Evolutionary conservation across 2,888 invertebrate genomes (phyloP).

Genomic region (Nomada ruficornis): DNA sequence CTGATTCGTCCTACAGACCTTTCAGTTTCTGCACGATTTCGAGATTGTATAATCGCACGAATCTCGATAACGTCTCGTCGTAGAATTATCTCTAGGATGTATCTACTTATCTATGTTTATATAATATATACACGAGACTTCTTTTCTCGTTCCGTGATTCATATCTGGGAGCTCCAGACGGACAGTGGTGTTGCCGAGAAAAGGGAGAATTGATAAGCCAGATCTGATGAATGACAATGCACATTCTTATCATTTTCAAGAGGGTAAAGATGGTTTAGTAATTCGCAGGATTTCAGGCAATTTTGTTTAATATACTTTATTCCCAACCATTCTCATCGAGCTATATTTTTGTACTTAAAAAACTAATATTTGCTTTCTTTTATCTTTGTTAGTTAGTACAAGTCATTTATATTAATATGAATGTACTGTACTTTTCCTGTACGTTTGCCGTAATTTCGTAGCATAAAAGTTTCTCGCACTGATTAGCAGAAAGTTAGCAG

Average conservation of each 20-base stretch:
- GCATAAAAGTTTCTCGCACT: conserved; percentile 26
- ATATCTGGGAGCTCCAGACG: background rate
- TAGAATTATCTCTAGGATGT: background rate
- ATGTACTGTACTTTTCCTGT: background rate
- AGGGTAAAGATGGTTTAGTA: too few species aligned
- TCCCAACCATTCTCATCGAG: too few species aligned
- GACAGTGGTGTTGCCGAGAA: background rate
- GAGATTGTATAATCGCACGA: too few species aligned
- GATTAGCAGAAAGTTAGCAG: conserved; percentile 32
- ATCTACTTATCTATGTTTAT: background rate
- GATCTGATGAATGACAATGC: background rate
- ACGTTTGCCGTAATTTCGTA: conserved; percentile 8
- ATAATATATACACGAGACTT: background rate
- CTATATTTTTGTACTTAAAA: too few species aligned
- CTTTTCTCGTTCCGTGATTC: background rate
- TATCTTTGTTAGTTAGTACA: too few species aligned
- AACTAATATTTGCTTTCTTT: background rate
- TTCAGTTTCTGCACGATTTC: too few species aligned
- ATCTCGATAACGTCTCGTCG: background rate
- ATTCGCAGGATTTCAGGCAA: too few species aligned
- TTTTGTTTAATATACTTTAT: too few species aligned
- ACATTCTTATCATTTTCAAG: background rate
- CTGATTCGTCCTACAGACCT: too few species aligned
- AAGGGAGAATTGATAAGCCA: background rate
- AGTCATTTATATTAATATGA: too few species aligned